phyloP scores from a whole-genome alignment of 1,140 invertebrate species.

The Homalodisca vitripennis region DNA sequence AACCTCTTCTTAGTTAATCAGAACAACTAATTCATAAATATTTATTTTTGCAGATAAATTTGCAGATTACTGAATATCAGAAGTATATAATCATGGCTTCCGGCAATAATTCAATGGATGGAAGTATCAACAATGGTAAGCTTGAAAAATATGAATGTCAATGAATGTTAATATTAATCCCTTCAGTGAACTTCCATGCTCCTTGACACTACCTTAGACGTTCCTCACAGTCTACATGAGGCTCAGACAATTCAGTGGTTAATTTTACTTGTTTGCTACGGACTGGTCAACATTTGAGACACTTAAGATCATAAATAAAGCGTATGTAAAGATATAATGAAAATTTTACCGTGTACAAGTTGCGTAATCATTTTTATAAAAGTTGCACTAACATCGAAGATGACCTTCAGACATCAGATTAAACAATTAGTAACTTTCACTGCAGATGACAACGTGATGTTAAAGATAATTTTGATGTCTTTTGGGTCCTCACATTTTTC shows the following conservation, averaged over 20 bases:
- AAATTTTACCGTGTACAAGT: too few relatives aligned
- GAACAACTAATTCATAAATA: background rate
- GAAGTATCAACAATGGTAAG: slow-evolving; percentile 35
- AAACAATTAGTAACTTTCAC: too few relatives aligned
- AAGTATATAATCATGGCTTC: slow-evolving; percentile 35
- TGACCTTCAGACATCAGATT: too few relatives aligned
- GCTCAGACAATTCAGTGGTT: too few relatives aligned
- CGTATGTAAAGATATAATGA: too few relatives aligned
- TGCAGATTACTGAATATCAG: background rate
- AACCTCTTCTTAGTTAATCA: background rate
- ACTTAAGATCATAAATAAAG: background rate
- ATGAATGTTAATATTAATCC: background rate
- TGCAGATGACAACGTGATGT: too few relatives aligned
- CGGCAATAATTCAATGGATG: slow-evolving; percentile 37
- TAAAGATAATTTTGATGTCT: too few relatives aligned
- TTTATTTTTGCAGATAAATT: background rate
- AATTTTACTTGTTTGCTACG: too few relatives aligned
- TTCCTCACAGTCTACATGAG: too few relatives aligned
- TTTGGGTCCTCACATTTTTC: too few relatives aligned
- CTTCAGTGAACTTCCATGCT: slow-evolving; percentile 15
- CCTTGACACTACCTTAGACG: slow-evolving; percentile 19
- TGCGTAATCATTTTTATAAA: too few relatives aligned
- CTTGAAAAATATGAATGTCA: background rate
- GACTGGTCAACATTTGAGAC: background rate
- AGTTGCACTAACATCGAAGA: too few relatives aligned